Evolutionary conservation across 1,140 invertebrate genomes (phyloP).

Genomic region (Hetaerina americana): DNA sequence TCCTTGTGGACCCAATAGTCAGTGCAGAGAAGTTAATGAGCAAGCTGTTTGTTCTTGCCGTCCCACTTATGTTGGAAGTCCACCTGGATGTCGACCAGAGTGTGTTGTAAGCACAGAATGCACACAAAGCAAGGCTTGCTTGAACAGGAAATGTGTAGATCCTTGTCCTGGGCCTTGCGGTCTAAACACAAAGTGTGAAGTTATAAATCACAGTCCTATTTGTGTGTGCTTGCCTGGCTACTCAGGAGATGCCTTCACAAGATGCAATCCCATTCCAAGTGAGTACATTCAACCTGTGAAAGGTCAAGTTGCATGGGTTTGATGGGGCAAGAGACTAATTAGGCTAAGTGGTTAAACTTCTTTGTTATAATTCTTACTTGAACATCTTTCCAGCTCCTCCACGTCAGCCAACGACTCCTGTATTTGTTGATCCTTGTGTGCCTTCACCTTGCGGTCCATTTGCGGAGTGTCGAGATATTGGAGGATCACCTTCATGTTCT

Average conservation of each 20-base stretch:
- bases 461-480: slow-evolving; percentile 42
- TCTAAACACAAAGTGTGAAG: slow-evolving; percentile 44
- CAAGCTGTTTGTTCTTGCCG: slow-evolving; percentile 40
- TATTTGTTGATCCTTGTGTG: slow-evolving; percentile 35
- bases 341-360: too few relatives aligned
- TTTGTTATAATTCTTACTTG: too few relatives aligned
- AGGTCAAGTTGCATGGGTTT: too few relatives aligned
- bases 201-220: slow-evolving; percentile 62
- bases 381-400: slow-evolving; percentile 28
- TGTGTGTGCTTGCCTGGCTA: slow-evolving; percentile 50
- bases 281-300: too few relatives aligned
- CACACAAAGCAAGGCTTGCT: slow-evolving; percentile 30
- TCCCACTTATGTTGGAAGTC: slow-evolving; percentile 29
- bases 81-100: slow-evolving; percentile 36
- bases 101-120: slow-evolving; percentile 33
- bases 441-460: slow-evolving; percentile 53
- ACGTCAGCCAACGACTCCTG: slow-evolving; percentile 17
- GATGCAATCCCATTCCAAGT: slow-evolving; percentile 21
- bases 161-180: slow-evolving; percentile 40
- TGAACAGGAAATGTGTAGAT: slow-evolving; percentile 35
- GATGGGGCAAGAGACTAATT: too few relatives aligned
- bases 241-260: slow-evolving; percentile 56
- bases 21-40: slow-evolving; percentile 46
- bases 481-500: slow-evolving; percentile 43
- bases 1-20: slow-evolving; percentile 41